Percentiles rank a stretch among this genome's conserved stretches.
Evolutionary conservation across 2,888 invertebrate genomes (phyloP).

Genomic region (Lepidocyrtinus sp.): DNA sequence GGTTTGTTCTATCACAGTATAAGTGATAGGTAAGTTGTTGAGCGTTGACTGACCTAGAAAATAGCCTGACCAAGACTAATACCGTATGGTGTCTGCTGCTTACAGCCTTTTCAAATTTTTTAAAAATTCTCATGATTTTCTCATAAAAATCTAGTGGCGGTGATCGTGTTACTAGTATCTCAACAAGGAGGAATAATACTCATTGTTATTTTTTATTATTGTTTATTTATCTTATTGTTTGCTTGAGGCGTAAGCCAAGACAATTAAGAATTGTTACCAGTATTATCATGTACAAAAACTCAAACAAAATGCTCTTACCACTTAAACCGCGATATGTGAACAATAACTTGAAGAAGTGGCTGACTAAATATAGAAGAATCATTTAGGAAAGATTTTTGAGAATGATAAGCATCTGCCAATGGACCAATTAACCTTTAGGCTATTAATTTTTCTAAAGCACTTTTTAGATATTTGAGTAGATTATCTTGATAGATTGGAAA

Average conservation of each 20-base stretch:
- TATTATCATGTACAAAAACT: too few species aligned
- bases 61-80: slow-evolving; percentile 47
- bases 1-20: background rate
- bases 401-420: too few species aligned
- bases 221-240: background rate
- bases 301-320: background rate
- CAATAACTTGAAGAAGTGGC: too few species aligned
- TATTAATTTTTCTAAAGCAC: too few species aligned
- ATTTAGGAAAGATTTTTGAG: too few species aligned
- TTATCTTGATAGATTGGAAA: too few species aligned
- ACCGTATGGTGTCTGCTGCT: too few species aligned
- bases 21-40: background rate
- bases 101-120: too few species aligned
- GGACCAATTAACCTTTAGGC: too few species aligned
- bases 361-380: too few species aligned
- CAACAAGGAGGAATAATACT: too few species aligned
- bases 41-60: slow-evolving; percentile 49
- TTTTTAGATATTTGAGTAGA: too few species aligned
- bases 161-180: background rate
- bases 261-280: background rate
- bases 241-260: background rate
- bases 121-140: background rate
- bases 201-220: background rate
- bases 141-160: background rate
- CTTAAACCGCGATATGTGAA: background rate